These are phyloP conservation scores for Coenobita brevimanus DNA, from an alignment of 1,140 invertebrate species.

Conservation along the genomic window DNA sequence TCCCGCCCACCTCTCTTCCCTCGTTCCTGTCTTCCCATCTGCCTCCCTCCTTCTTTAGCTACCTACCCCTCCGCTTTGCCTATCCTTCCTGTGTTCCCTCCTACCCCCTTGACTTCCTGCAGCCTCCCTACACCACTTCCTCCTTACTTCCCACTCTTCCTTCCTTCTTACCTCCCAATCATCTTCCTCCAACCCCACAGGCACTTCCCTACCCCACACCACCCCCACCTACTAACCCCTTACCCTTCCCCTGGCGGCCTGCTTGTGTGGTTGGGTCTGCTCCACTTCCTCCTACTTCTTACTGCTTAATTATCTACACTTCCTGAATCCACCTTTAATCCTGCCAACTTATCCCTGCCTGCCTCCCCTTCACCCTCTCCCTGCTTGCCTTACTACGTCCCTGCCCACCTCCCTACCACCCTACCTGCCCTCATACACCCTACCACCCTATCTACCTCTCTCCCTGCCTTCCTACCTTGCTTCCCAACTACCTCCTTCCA, in stretches of 20 bases:
- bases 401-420: not conserved
- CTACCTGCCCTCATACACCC: not conserved
- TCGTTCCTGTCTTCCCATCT: no score
- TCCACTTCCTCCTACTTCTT: conserved; percentile 43
- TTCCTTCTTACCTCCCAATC: not conserved
- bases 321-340: not conserved
- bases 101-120: not conserved
- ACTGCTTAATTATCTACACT: no score
- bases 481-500: not conserved
- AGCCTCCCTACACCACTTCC: not conserved
- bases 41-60: no score
- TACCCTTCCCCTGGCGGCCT: conserved; percentile 36
- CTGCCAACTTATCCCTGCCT: not conserved
- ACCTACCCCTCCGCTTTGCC: no score
- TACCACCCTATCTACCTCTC: not conserved
- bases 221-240: not conserved
- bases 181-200: not conserved
- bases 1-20: no score
- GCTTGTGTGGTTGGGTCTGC: conserved; percentile 17
- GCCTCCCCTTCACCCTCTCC: not conserved
- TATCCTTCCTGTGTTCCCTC: not conserved
- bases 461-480: not conserved
- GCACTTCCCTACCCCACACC: not conserved
- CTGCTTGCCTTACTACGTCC: not conserved
- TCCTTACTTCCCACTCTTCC: not conserved